Evolutionary conservation across 2,113 vertebrate species (phyloP), one percentile per base, ranked within the genome.

Genomic region (Mastomys coucha): DNA sequence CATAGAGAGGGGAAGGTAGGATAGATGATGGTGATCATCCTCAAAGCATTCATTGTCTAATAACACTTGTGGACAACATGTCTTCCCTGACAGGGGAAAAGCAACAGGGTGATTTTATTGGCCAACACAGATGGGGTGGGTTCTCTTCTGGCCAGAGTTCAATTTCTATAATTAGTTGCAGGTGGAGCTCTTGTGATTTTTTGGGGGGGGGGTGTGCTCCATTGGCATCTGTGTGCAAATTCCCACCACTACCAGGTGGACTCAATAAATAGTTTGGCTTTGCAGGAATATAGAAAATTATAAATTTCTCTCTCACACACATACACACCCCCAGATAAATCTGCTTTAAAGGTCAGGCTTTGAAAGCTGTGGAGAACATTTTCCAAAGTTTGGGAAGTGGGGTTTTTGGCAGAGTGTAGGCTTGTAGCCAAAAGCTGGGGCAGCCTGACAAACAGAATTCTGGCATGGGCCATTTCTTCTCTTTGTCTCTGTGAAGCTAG

Each of bases 121-220:
- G 65, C 90, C 63, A 93, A n/a, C 93, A 85, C 93, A 97, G 91
- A 96, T 95, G 96, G 93, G 91, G 70, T 94, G 67, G 84, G 80
- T 89, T 95, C 88, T 94, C 89, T 81, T 94, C 58, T 96, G 96
- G 97, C 94, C 73, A 89, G 84, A 77, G 70, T 86, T n/a, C 88
- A 96, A 60, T 95, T 97, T 95, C 94, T 96, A 81, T 97, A 95
- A 97, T 96, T 96, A 98, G 96, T 96, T 97, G 81, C 96, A 97
- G 96, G 97, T 98, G 97, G 78, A 84, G 63, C 2, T 86, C 89
- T 93, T 65, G 22, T 89, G 51, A 36, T 91, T 31, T 39, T 96
- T 86, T 97, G 94, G 4, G 17, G 58, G 56, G 67, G 78, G 91
- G n/a, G n/a, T n/a, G n/a, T n/a, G n/a, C n/a, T 88, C 69, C 53